These are phyloP conservation scores for Poeciliopsis presidionis DNA, from an alignment of 2,797 vertebrate species.

Conservation along the genomic window DNA sequence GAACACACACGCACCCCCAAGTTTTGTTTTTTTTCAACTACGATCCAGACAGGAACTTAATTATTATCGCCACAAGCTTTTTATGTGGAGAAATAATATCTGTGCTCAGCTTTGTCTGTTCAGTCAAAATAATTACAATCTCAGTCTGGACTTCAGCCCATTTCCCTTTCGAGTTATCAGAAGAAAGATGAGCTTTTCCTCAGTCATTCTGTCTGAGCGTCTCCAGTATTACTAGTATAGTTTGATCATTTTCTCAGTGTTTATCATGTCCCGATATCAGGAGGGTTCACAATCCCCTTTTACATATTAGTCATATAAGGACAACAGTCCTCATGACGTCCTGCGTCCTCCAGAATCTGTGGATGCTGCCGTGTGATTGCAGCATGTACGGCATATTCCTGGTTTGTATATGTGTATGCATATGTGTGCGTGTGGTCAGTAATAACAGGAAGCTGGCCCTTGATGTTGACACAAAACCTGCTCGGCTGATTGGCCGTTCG, in stretches of 20 bases:
- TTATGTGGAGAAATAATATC: background rate
- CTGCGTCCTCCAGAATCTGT: slow-evolving; percentile 15
- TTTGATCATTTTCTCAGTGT: background rate
- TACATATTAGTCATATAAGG: background rate
- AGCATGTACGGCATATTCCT: slow-evolving; percentile 44
- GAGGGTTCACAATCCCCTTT: background rate
- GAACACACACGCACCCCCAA: background rate
- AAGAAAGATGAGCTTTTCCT: background rate
- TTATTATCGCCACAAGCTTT: background rate
- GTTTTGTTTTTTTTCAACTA: background rate
- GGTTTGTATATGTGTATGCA: slow-evolving; percentile 50
- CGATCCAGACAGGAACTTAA: background rate
- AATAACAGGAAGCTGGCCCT: slow-evolving; percentile 81
- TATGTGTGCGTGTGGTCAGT: slow-evolving; percentile 56
- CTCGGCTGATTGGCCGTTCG: slow-evolving; percentile 61
- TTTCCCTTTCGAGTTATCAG: background rate
- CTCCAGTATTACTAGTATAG: background rate
- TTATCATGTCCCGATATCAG: background rate
- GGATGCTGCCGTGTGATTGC: slow-evolving; percentile 31
- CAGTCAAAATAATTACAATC: background rate
- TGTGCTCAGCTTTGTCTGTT: background rate
- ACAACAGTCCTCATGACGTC: background rate
- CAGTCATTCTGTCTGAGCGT: background rate
- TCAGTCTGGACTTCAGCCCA: background rate
- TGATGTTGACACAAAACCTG: slow-evolving; percentile 78